Percentiles rank a stretch among this genome's conserved stretches.
Evolutionary conservation across 2,888 invertebrate species (phyloP).

Genomic region (Mactromeris polynyma): DNA sequence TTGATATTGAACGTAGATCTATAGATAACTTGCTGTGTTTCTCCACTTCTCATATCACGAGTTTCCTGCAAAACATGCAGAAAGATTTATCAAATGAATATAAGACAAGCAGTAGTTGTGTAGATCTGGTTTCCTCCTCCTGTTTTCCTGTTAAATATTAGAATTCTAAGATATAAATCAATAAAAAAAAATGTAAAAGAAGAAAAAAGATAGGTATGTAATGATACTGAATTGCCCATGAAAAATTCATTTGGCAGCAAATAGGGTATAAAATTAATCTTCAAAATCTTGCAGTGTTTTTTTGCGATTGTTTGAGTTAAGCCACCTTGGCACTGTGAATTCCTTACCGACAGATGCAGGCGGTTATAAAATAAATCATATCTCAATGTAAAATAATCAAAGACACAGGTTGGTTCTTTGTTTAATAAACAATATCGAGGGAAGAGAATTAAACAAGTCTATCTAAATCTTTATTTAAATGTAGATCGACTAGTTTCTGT

Average conservation of each 20-base stretch:
- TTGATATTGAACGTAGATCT: neutral
- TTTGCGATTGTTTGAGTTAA: neutral
- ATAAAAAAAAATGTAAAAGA: neutral
- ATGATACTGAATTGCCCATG: neutral
- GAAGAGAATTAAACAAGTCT: no score
- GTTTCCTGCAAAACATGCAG: neutral
- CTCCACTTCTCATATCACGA: neutral
- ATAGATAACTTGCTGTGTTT: neutral
- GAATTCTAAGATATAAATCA: neutral
- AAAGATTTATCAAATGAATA: neutral
- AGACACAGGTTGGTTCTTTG: neutral
- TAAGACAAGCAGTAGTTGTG: neutral
- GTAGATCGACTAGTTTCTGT: no score
- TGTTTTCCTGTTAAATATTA: neutral
- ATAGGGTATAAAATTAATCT: neutral
- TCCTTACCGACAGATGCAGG: neutral
- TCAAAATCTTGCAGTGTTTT: neutral
- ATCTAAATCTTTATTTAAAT: no score
- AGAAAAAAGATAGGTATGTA: neutral
- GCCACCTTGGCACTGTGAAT: conserved; percentile 3
- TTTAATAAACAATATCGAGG: neutral
- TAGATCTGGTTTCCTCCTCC: neutral
- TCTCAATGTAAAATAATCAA: neutral
- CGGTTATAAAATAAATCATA: neutral
- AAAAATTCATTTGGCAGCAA: neutral